These are phyloP conservation scores for Aurelia coerulea DNA, from an alignment of 30 jellyfish, hydroid and myxozoan genomes.

Conservation along the genomic window DNA sequence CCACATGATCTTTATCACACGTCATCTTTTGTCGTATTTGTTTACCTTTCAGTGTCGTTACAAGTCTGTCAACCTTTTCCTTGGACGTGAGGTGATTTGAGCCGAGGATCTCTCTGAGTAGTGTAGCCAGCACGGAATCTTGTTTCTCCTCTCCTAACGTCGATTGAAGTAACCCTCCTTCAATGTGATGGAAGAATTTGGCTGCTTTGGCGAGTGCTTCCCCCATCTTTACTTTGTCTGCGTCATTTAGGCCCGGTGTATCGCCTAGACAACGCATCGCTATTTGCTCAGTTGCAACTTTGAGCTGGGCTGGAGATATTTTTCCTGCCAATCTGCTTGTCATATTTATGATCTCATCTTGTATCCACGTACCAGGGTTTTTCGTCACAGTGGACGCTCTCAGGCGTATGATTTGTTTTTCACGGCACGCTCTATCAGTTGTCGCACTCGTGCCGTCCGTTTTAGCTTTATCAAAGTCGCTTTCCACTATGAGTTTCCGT, in stretches of 20 bases:
- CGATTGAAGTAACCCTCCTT: conserved; percentile 33
- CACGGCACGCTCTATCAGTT: conserved; percentile 18
- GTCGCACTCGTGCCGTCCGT: conserved; percentile 11
- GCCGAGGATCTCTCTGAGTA: conserved; percentile 1
- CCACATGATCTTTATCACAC: conserved; percentile 9
- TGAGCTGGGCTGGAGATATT: conserved; percentile 2
- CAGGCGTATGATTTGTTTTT: background rate
- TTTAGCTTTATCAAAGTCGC: conserved; percentile 11
- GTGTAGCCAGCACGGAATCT: background rate
- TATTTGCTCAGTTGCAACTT: conserved; percentile 45
- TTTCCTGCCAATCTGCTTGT: background rate
- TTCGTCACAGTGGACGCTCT: background rate
- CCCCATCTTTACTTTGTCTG: background rate
- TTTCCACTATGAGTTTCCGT: background rate
- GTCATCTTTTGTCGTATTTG: background rate
- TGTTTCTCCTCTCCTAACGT: conserved; percentile 12
- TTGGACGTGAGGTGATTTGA: background rate
- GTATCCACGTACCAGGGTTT: conserved; percentile 1
- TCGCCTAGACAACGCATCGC: conserved; percentile 26
- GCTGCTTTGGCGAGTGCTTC: conserved; percentile 34
- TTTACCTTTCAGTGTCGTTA: conserved; percentile 2
- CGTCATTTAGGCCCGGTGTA: background rate
- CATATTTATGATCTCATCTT: conserved; percentile 1
- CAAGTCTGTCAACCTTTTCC: background rate
- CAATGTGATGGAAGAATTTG: conserved; percentile 32